phyloP scores from a whole-genome alignment of 2,113 vertebrate species.

The Baryphthengus martii region DNA sequence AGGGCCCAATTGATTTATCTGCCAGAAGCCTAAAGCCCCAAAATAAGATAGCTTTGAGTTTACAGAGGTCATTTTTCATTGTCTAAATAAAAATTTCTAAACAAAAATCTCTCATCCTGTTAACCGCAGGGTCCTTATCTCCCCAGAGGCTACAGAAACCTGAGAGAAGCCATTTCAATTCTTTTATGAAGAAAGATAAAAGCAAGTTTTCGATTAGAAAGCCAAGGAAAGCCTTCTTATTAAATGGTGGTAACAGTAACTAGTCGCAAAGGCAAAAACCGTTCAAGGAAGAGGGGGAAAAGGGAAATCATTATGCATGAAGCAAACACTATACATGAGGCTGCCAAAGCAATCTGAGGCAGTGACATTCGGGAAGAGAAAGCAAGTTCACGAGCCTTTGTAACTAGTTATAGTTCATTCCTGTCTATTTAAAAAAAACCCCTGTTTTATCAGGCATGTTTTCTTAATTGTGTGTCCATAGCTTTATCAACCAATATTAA shows the following conservation, averaged over 20 bases:
- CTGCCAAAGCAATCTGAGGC: constrained; percentile 63
- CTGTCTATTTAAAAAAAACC: constrained; percentile 42
- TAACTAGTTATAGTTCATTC: constrained; percentile 40
- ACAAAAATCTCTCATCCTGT: constrained; percentile 90
- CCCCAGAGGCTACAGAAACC: constrained; percentile 83
- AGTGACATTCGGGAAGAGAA: constrained; percentile 58
- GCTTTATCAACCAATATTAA: constrained; percentile 65
- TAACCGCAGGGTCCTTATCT: constrained; percentile 87
- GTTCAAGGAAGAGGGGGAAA: constrained; percentile 46
- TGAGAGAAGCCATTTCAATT: constrained; percentile 87
- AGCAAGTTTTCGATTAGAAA: constrained; percentile 87
- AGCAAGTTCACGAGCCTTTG: constrained; percentile 64
- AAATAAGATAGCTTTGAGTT: constrained; percentile 89
- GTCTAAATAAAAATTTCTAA: constrained; percentile 90
- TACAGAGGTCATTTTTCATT: constrained; percentile 90
- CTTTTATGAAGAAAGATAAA: constrained; percentile 88
- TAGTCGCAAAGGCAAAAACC: constrained; percentile 79
- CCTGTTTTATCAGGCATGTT: constrained; percentile 57
- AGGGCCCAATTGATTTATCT: constrained; percentile 89
- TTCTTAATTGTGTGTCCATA: constrained; percentile 67
- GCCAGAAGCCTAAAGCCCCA: constrained; percentile 86
- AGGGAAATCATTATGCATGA: constrained; percentile 77
- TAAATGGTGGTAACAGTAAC: constrained; percentile 84
- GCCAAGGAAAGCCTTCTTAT: constrained; percentile 81
- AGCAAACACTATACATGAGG: constrained; percentile 46